A percentile compares a stretch with the other conserved stretches of the same genome.
These are phyloP conservation scores for Furnarius figulus DNA, from an alignment of 2,113 vertebrate genomes.

Conservation along the genomic window DNA sequence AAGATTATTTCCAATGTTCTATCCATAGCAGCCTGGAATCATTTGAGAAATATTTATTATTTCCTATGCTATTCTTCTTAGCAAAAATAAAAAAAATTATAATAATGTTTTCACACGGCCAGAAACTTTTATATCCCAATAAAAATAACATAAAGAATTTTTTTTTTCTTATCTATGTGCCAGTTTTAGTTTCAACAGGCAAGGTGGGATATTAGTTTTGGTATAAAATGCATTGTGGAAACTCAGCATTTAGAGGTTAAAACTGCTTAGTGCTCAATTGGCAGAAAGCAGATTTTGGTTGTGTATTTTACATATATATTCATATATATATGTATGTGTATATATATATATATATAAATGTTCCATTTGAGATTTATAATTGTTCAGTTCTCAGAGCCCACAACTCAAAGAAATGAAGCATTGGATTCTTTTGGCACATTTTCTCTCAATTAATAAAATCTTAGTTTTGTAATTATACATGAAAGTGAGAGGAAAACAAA, in stretches of 20 bases:
- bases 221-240: not conserved
- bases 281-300: not conserved
- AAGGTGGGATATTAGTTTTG: not conserved
- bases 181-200: not conserved
- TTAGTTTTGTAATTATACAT: not conserved
- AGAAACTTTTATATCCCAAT: not conserved
- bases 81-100: not conserved
- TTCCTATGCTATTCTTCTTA: not conserved
- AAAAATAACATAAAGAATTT: not conserved
- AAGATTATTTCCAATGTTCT: not conserved
- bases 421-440: not conserved
- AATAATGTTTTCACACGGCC: not conserved
- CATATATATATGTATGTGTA: no score
- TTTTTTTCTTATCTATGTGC: not conserved
- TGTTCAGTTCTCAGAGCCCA: not conserved
- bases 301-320: not conserved
- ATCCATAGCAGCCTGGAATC: not conserved
- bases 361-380: no score
- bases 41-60: not conserved
- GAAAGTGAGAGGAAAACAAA: not conserved
- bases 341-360: not conserved
- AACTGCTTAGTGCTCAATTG: not conserved
- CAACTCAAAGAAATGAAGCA: not conserved
- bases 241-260: not conserved
- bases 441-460: not conserved